Percentiles rank a stretch among this genome's conserved stretches.
phyloP scores from a whole-genome alignment of 2,888 invertebrate species.

The Phyllotreta striolata region DNA sequence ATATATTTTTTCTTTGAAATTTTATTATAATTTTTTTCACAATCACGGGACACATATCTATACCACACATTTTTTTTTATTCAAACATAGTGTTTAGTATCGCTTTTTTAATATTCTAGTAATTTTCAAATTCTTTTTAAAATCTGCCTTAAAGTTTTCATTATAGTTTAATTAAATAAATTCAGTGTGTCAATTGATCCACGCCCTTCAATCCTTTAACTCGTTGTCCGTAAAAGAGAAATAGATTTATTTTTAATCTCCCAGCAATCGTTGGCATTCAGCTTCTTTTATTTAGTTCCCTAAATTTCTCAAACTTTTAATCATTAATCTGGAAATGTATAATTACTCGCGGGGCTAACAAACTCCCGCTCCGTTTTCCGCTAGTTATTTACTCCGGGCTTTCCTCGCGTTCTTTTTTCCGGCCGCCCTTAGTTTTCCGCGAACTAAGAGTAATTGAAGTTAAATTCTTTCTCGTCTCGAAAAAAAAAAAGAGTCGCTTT shows the following conservation, averaged over 20 bases:
- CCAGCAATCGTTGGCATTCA: conserved; percentile 13
- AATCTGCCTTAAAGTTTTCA: too few species aligned
- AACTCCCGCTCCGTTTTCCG: conserved; percentile 15
- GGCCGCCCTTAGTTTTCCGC: neutral
- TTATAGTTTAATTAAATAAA: neutral
- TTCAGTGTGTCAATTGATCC: neutral
- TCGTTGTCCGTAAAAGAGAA: conserved; percentile 10
- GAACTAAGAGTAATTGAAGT: conserved; percentile 4
- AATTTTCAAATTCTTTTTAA: too few species aligned
- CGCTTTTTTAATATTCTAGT: too few species aligned
- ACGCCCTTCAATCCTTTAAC: neutral
- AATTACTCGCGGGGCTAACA: conserved; percentile 11
- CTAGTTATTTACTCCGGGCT: conserved; percentile 2
- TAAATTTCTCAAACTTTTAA: conserved; percentile 13
- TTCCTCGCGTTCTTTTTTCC: neutral
- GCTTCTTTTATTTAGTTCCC: conserved; percentile 17
- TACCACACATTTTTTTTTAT: too few species aligned
- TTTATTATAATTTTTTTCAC: too few species aligned
- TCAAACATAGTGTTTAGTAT: too few species aligned
- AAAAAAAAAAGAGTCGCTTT: too few species aligned
- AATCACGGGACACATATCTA: too few species aligned
- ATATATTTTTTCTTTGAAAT: too few species aligned
- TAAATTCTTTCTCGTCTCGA: neutral
- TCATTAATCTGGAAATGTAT: conserved; percentile 14
- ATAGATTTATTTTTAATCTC: conserved; percentile 17